Percentiles rank a stretch among this genome's conserved stretches.
Conservation (phyloP, 2,113 vertebrate species). For the Apaloderma vittatum region DNA sequence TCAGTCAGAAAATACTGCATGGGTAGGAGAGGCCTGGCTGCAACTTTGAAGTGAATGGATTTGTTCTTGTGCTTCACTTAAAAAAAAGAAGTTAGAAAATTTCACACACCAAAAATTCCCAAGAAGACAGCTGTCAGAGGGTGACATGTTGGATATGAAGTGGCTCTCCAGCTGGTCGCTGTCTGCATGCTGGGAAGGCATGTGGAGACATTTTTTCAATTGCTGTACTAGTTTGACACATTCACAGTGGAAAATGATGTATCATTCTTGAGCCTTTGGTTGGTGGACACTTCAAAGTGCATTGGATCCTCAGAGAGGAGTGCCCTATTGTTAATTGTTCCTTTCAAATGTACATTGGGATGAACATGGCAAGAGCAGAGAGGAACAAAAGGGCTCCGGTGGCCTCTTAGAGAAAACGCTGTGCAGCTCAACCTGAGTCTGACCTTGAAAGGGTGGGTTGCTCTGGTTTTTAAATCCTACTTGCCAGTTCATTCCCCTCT, state of each 20-base stretch:
- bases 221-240: conserved; percentile 72
- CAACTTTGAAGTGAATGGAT: conserved; percentile 8
- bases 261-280: conserved; percentile 80
- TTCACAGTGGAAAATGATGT: conserved; percentile 83
- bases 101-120: conserved; percentile 57
- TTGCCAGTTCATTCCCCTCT: background rate
- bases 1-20: background rate
- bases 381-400: conserved; percentile 83
- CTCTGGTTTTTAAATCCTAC: conserved; percentile 60
- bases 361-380: conserved; percentile 82
- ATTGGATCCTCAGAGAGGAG: conserved; percentile 80
- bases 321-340: conserved; percentile 89
- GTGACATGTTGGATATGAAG: conserved; percentile 72
- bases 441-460: conserved; percentile 75
- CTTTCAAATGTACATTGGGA: conserved; percentile 89
- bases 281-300: conserved; percentile 86
- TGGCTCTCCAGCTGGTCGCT: conserved; percentile 75
- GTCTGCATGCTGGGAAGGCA: conserved; percentile 80
- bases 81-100: conserved; percentile 31
- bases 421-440: conserved; percentile 79
- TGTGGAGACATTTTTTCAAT: conserved; percentile 78
- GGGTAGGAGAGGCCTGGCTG: background rate
- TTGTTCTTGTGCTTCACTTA: background rate
- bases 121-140: conserved; percentile 63
- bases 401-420: conserved; percentile 76